Percentiles rank a stretch among this genome's conserved stretches.
Conservation (phyloP, 1,140 invertebrate genomes). For the Lethocerus indicus region DNA sequence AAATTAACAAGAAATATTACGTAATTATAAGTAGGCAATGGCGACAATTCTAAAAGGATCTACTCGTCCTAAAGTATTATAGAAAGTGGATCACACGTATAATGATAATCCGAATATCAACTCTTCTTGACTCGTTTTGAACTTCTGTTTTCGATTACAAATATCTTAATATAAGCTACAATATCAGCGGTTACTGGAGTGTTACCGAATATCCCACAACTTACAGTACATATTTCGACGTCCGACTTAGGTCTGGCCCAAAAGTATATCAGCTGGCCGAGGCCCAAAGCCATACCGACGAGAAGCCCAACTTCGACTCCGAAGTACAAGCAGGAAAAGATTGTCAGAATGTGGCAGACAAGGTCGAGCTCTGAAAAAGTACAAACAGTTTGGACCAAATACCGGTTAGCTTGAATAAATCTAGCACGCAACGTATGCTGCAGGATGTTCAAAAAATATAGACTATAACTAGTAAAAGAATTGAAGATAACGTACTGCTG, state of each 20-base stretch:
- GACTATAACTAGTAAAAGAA: not conserved
- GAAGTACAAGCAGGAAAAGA: slow-evolving; percentile 34
- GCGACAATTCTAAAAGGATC: not conserved
- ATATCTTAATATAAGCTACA: not conserved
- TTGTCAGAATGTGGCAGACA: slow-evolving; percentile 34
- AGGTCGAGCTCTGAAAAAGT: slow-evolving; percentile 38
- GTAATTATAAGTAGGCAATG: too few relatives aligned
- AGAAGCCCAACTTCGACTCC: slow-evolving; percentile 51
- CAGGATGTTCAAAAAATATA: not conserved
- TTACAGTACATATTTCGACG: slow-evolving; percentile 25
- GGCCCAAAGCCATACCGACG: slow-evolving; percentile 37
- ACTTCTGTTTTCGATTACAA: not conserved
- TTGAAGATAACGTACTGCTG: slow-evolving; percentile 24
- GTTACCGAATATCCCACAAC: not conserved
- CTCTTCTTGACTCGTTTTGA: not conserved
- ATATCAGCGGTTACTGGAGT: not conserved
- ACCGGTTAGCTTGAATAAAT: not conserved
- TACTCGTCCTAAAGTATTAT: not conserved
- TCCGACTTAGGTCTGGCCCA: slow-evolving; percentile 27
- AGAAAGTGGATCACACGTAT: not conserved
- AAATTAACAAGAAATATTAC: too few relatives aligned
- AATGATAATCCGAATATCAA: not conserved
- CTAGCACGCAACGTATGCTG: not conserved
- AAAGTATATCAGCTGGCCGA: slow-evolving; percentile 39
- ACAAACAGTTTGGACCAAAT: not conserved